Conservation (phyloP, 2,797 vertebrate species). For the Syndactyla subalaris region DNA sequence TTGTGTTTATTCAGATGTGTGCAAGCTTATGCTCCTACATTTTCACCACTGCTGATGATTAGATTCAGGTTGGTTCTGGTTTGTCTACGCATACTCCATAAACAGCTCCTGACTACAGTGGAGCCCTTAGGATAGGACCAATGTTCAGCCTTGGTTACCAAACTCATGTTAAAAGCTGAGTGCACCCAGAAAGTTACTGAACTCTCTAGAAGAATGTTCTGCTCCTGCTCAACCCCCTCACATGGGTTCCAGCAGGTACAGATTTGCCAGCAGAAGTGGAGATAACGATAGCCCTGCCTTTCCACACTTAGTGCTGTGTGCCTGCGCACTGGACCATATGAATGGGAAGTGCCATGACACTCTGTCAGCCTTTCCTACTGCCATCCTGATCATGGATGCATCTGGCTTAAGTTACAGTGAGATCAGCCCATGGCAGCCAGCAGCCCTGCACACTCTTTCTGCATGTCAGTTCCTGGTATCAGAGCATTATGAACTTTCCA, state of each 20-base stretch:
- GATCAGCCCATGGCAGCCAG: neutral
- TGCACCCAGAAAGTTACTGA: neutral
- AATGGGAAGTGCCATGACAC: fast-evolving
- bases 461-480: neutral
- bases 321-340: fast-evolving
- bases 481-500: neutral
- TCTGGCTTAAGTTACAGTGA: neutral
- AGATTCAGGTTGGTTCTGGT: neutral
- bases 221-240: neutral
- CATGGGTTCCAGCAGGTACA: neutral
- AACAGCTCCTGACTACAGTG: neutral
- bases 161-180: neutral
- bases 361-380: neutral
- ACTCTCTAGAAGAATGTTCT: neutral
- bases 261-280: neutral
- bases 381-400: neutral
- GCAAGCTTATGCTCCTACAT: neutral
- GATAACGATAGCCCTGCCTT: neutral
- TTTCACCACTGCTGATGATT: neutral
- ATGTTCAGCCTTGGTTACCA: neutral
- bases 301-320: neutral
- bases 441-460: neutral
- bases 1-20: neutral
- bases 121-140: neutral
- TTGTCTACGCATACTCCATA: neutral